These are phyloP conservation scores for Panthera leo DNA, from an alignment of 2,113 vertebrate genomes.

Conservation along the genomic window DNA sequence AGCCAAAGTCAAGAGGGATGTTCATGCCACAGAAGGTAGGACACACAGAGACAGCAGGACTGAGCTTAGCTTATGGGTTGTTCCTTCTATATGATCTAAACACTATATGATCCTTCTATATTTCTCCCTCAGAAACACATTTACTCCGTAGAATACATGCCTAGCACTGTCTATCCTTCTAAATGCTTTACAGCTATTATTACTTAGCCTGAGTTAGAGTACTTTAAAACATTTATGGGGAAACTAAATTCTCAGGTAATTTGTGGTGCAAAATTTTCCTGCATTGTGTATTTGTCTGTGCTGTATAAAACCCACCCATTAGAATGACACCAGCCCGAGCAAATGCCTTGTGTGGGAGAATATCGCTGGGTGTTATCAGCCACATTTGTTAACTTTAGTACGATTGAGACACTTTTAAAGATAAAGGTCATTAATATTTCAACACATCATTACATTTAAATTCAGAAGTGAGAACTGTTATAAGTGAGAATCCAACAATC, in stretches of 20 bases:
- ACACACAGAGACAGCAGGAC: neutral
- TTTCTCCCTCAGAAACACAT: neutral
- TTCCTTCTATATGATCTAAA: neutral
- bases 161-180: neutral
- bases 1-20: neutral
- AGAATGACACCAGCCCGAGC: neutral
- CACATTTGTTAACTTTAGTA: constrained; percentile 74
- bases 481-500: constrained; percentile 69
- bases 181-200: constrained; percentile 21
- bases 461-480: constrained; percentile 71
- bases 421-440: constrained; percentile 79
- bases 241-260: constrained; percentile 48
- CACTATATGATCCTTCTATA: neutral
- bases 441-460: constrained; percentile 78
- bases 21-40: neutral
- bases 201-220: neutral
- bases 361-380: constrained; percentile 18
- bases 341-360: neutral
- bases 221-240: constrained; percentile 8
- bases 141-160: neutral
- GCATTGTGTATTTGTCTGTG: constrained; percentile 33
- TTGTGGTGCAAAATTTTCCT: constrained; percentile 46
- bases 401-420: constrained; percentile 72
- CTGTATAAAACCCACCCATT: constrained; percentile 15
- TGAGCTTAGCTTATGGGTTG: neutral